Conservation (phyloP, 1,140 invertebrate species). For the Achroia grisella region DNA sequence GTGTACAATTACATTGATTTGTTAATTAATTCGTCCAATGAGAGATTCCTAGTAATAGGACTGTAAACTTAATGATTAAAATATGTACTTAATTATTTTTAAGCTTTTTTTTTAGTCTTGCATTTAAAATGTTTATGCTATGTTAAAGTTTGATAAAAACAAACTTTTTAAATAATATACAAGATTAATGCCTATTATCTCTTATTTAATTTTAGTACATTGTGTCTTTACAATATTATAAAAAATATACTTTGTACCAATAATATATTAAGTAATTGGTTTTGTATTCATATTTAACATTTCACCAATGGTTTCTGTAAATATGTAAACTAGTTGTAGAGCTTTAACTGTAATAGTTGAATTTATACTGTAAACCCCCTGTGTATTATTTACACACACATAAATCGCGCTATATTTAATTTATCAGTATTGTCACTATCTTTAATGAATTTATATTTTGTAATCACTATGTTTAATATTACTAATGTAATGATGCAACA, state of each 20-base stretch:
- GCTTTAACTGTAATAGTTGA: conserved; percentile 55
- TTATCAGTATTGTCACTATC: conserved; percentile 22
- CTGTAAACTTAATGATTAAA: conserved; percentile 48
- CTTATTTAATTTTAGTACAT: no score
- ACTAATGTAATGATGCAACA: no score
- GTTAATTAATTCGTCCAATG: conserved; percentile 43
- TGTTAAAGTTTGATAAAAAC: conserved; percentile 29
- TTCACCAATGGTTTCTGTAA: conserved; percentile 50
- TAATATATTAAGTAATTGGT: no score
- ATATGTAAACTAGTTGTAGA: conserved; percentile 68
- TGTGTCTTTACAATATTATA: no score
- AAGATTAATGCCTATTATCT: no score
- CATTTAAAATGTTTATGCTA: conserved; percentile 42
- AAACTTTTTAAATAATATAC: background rate
- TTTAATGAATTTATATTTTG: conserved; percentile 16
- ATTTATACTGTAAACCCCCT: background rate
- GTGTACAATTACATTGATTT: conserved; percentile 3
- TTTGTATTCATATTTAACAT: conserved; percentile 16
- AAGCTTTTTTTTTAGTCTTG: conserved; percentile 42
- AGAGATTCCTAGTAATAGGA: conserved; percentile 47
- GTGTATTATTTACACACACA: no score
- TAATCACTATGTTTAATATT: no score
- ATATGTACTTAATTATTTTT: conserved; percentile 64
- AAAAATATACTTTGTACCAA: no score
- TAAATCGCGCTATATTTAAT: no score